Percentiles rank a stretch among this genome's conserved stretches.
Conservation (phyloP, 2,113 vertebrate species). For the Hassar affinis region DNA sequence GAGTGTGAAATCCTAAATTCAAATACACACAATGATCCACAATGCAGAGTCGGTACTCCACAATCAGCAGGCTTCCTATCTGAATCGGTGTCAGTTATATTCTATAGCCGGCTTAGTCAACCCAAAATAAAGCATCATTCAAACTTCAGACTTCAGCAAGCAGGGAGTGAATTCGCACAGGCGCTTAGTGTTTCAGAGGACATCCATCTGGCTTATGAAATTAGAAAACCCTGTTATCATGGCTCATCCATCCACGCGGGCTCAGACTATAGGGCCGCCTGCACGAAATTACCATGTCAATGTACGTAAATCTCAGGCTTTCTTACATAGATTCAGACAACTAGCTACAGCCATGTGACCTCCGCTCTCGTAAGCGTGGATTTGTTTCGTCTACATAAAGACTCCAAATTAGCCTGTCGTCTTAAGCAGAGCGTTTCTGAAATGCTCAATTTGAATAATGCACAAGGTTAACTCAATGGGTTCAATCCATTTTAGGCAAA, state of each 20-base stretch:
- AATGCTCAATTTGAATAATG: slow-evolving; percentile 28
- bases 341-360: slow-evolving; percentile 25
- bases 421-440: slow-evolving; percentile 4
- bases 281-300: slow-evolving; percentile 54
- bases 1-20: not conserved
- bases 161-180: not conserved
- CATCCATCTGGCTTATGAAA: slow-evolving; percentile 51
- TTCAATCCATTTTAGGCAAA: slow-evolving; percentile 23
- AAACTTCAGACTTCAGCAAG: slow-evolving; percentile 12
- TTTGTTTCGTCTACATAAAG: slow-evolving; percentile 42
- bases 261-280: slow-evolving; percentile 31
- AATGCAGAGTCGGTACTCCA: not conserved
- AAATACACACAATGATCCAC: not conserved
- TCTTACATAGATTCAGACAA: slow-evolving; percentile 19
- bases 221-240: slow-evolving; percentile 53
- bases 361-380: slow-evolving; percentile 11
- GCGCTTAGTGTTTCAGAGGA: slow-evolving; percentile 37
- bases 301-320: slow-evolving; percentile 55
- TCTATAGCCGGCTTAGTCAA: slow-evolving; percentile 11
- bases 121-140: slow-evolving; percentile 1
- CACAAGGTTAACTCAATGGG: slow-evolving; percentile 14
- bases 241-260: slow-evolving; percentile 32
- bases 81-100: not conserved
- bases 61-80: not conserved
- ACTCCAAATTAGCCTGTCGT: slow-evolving; percentile 37